phyloP scores from a whole-genome alignment of 2,797 vertebrate genomes.

The Huso huso region DNA sequence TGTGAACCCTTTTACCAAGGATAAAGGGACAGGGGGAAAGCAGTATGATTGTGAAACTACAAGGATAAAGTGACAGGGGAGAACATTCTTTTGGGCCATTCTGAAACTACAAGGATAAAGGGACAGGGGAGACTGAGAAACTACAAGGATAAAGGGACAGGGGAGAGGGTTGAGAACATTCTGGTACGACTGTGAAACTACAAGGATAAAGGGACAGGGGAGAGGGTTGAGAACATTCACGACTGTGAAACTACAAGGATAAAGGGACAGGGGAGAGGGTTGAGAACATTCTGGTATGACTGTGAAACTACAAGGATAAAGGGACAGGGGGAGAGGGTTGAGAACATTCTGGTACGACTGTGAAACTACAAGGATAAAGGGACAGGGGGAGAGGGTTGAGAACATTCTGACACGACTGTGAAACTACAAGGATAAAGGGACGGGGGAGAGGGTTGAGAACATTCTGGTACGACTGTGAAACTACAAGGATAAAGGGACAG shows the following conservation, averaged over 20 bases:
- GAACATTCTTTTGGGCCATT: too few relatives aligned
- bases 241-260: too few relatives aligned
- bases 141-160: too few relatives aligned
- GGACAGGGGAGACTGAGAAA: constrained; percentile 40
- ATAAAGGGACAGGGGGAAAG: constrained; percentile 48
- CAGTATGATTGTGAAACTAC: constrained; percentile 72
- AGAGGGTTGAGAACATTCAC: too few relatives aligned
- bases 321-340: too few relatives aligned
- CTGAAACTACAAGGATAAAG: constrained; percentile 68
- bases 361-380: too few relatives aligned
- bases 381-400: constrained; percentile 23
- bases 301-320: too few relatives aligned
- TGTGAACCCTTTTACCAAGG: constrained; percentile 75
- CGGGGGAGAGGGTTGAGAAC: constrained; percentile 64
- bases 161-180: too few relatives aligned
- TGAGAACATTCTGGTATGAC: too few relatives aligned
- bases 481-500: too few relatives aligned
- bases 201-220: constrained; percentile 52
- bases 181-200: constrained; percentile 67
- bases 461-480: constrained; percentile 54
- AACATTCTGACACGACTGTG: constrained; percentile 67
- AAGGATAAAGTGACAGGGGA: constrained; percentile 49
- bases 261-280: too few relatives aligned
- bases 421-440: constrained; percentile 64
- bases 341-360: too few relatives aligned